A percentile compares a stretch with the other conserved stretches of the same genome.
These are phyloP conservation scores for Conus betulinus DNA, from an alignment of 1,140 invertebrate genomes.

Conservation along the genomic window DNA sequence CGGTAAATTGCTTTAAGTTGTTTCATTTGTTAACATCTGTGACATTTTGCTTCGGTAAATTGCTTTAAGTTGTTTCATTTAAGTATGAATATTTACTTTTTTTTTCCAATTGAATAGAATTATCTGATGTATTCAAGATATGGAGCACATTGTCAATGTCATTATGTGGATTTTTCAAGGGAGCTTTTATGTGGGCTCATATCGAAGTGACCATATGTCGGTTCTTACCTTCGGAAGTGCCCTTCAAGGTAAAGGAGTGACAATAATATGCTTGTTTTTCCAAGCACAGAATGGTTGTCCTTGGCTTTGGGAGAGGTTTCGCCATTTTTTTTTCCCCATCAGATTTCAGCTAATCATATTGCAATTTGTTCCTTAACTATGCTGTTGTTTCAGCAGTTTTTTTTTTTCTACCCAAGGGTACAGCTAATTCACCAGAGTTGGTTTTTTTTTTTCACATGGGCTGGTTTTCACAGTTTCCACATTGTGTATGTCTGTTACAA, in stretches of 20 bases:
- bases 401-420: background rate
- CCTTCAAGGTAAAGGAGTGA: slow-evolving; percentile 28
- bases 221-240: slow-evolving; percentile 23
- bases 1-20: too few relatives aligned
- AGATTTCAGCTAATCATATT: slow-evolving; percentile 17
- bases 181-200: slow-evolving; percentile 36
- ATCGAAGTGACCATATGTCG: slow-evolving; percentile 36
- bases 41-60: too few relatives aligned
- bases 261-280: background rate
- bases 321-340: slow-evolving; percentile 1
- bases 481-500: background rate
- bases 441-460: too few relatives aligned
- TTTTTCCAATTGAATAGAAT: too few relatives aligned
- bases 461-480: too few relatives aligned
- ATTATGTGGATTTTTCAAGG: slow-evolving; percentile 23
- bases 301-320: background rate
- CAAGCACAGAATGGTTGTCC: background rate
- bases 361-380: too few relatives aligned
- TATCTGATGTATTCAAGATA: too few relatives aligned
- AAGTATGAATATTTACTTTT: too few relatives aligned
- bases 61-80: too few relatives aligned
- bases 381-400: background rate
- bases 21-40: too few relatives aligned
- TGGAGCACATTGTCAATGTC: background rate
- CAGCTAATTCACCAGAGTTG: too few relatives aligned